A percentile compares a stretch with the other conserved stretches of the same genome.
These are phyloP conservation scores for Sebastolobus alascanus DNA, from an alignment of 2,797 vertebrate genomes.

Conservation along the genomic window DNA sequence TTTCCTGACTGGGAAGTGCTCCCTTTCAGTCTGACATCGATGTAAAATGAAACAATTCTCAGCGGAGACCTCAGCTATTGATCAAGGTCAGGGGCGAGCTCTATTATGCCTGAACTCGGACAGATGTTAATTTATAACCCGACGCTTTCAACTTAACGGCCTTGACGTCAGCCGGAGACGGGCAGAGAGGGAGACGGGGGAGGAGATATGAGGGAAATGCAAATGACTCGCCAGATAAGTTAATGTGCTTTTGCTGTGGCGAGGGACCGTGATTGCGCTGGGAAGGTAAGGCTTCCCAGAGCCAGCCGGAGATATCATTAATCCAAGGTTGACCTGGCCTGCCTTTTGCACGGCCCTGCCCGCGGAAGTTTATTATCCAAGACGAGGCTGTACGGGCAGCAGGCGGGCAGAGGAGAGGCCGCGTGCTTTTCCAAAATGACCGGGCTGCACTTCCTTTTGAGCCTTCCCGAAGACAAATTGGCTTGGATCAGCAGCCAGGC, in stretches of 20 bases:
- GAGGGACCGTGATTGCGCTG: slow-evolving; percentile 66
- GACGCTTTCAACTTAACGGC: slow-evolving; percentile 57
- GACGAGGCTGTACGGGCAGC: slow-evolving; percentile 40
- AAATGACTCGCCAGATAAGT: slow-evolving; percentile 77
- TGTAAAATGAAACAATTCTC: slow-evolving; percentile 60
- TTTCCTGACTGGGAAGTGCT: slow-evolving; percentile 12
- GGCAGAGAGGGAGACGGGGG: neutral
- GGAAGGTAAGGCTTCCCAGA: slow-evolving; percentile 66
- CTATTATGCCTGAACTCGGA: slow-evolving; percentile 59
- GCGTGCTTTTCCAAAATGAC: slow-evolving; percentile 62
- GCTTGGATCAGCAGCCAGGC: slow-evolving; percentile 72
- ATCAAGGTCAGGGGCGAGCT: slow-evolving; percentile 74
- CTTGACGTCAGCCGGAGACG: slow-evolving; percentile 52
- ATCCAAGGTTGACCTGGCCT: slow-evolving; percentile 75
- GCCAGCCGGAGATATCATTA: slow-evolving; percentile 76
- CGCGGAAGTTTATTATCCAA: slow-evolving; percentile 73
- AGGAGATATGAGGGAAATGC: slow-evolving; percentile 66
- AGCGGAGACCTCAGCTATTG: slow-evolving; percentile 58
- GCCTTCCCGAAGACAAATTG: slow-evolving; percentile 72
- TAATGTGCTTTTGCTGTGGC: slow-evolving; percentile 69
- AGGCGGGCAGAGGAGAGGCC: slow-evolving; percentile 46
- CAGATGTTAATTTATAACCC: slow-evolving; percentile 68
- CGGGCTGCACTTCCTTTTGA: slow-evolving; percentile 68
- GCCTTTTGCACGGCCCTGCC: slow-evolving; percentile 42
- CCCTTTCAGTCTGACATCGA: slow-evolving; percentile 28